These are phyloP conservation scores for Galeopsomyia nigrocyanea DNA, from an alignment of 2,888 invertebrate species.

Conservation along the genomic window DNA sequence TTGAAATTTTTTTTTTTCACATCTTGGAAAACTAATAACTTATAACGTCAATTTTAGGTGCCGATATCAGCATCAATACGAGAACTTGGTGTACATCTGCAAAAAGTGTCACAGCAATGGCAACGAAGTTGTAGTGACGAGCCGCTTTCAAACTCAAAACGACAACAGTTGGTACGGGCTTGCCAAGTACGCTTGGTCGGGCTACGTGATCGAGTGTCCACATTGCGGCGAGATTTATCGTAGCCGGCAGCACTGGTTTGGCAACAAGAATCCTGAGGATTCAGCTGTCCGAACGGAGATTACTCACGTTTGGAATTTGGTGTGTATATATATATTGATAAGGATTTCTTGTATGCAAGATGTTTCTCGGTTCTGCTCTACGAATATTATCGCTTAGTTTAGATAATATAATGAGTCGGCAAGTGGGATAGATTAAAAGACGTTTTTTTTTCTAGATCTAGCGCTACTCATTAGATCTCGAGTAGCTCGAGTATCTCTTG, in stretches of 20 bases:
- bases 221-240: slow-evolving; percentile 81
- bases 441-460: too few species aligned
- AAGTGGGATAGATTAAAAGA: too few species aligned
- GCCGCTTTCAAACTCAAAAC: slow-evolving; percentile 68
- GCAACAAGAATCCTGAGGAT: slow-evolving; percentile 81
- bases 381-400: neutral
- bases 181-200: slow-evolving; percentile 83
- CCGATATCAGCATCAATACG: slow-evolving; percentile 80
- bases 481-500: neutral
- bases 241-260: slow-evolving; percentile 85
- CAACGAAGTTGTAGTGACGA: slow-evolving; percentile 73
- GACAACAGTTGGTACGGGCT: slow-evolving; percentile 75
- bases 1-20: neutral
- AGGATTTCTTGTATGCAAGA: slow-evolving; percentile 21
- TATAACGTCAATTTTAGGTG: slow-evolving; percentile 62
- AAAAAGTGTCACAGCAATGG: slow-evolving; percentile 76
- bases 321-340: slow-evolving; percentile 54
- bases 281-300: slow-evolving; percentile 74
- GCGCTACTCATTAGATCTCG: too few species aligned
- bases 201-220: slow-evolving; percentile 83
- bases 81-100: slow-evolving; percentile 78
- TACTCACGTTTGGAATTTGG: slow-evolving; percentile 72
- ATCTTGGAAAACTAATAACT: neutral
- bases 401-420: too few species aligned
- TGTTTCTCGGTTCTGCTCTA: too few species aligned